phyloP scores from a whole-genome alignment of 2,797 vertebrate genomes.

The Ceyx erithaca region DNA sequence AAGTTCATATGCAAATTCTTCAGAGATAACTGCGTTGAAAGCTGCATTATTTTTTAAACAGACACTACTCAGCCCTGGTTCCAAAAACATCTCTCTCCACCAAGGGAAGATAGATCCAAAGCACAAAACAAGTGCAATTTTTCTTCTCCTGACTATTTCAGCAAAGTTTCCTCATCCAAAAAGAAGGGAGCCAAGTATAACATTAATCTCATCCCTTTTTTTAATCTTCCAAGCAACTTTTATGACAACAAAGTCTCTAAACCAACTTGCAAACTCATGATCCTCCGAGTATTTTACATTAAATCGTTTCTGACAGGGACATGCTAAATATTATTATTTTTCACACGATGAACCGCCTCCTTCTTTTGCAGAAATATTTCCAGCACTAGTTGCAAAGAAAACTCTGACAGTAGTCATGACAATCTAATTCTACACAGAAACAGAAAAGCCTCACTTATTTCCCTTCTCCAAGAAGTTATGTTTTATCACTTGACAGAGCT shows the following conservation, averaged over 20 bases:
- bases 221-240: slow-evolving; percentile 38
- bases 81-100: slow-evolving; percentile 50
- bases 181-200: slow-evolving; percentile 31
- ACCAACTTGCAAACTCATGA: background rate
- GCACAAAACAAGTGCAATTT: slow-evolving; percentile 23
- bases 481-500: background rate
- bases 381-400: slow-evolving; percentile 34
- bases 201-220: background rate
- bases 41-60: slow-evolving; percentile 66
- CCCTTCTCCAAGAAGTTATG: background rate
- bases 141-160: slow-evolving; percentile 38
- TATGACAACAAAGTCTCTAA: slow-evolving; percentile 22
- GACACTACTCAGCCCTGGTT: background rate
- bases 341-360: slow-evolving; percentile 30
- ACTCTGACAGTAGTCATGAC: slow-evolving; percentile 55
- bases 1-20: slow-evolving; percentile 74
- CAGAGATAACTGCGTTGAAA: slow-evolving; percentile 69
- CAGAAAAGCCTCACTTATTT: slow-evolving; percentile 44
- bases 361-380: slow-evolving; percentile 24
- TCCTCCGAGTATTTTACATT: background rate
- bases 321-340: slow-evolving; percentile 72
- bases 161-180: background rate
- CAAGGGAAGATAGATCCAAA: slow-evolving; percentile 24
- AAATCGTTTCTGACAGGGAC: slow-evolving; percentile 60
- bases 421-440: slow-evolving; percentile 41